Evolutionary conservation across 2,113 vertebrate genomes (phyloP).

Genomic region (Otocyon megalotis): DNA sequence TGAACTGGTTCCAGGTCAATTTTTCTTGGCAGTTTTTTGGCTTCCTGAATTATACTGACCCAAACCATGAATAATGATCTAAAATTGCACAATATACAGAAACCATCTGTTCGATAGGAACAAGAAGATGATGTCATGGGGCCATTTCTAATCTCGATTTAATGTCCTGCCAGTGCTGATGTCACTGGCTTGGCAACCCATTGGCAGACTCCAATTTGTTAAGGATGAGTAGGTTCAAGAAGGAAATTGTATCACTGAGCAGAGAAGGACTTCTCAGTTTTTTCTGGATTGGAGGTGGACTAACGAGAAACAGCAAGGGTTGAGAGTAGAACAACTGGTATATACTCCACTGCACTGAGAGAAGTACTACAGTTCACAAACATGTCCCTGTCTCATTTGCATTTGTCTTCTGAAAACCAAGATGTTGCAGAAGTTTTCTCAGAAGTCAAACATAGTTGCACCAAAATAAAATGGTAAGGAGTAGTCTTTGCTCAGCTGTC

Average conservation of each 20-base stretch:
- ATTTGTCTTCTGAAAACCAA: constrained; percentile 1
- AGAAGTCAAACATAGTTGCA: not conserved
- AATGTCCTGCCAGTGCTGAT: constrained; percentile 89
- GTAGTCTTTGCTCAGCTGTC: not conserved
- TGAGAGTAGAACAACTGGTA: not conserved
- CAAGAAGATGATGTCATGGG: constrained; percentile 88
- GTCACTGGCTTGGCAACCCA: constrained; percentile 87
- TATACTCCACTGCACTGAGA: not conserved
- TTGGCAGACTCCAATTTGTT: constrained; percentile 63
- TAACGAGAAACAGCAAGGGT: not conserved
- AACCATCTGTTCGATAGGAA: constrained; percentile 90
- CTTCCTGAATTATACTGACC: constrained; percentile 87
- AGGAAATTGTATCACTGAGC: constrained; percentile 53
- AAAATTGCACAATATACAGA: constrained; percentile 91
- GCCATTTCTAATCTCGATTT: constrained; percentile 88
- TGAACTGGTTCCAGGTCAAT: constrained; percentile 89
- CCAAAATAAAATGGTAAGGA: not conserved
- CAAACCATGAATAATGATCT: constrained; percentile 90
- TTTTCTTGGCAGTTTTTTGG: constrained; percentile 89
- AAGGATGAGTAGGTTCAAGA: constrained; percentile 75
- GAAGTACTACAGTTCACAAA: not conserved
- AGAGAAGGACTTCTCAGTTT: not conserved
- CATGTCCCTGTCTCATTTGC: not conserved
- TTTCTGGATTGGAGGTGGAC: not conserved
- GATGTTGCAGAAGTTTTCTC: not conserved